Evolutionary conservation across 2,797 vertebrate genomes (phyloP).

Genomic region (Jordanella pulchra): DNA sequence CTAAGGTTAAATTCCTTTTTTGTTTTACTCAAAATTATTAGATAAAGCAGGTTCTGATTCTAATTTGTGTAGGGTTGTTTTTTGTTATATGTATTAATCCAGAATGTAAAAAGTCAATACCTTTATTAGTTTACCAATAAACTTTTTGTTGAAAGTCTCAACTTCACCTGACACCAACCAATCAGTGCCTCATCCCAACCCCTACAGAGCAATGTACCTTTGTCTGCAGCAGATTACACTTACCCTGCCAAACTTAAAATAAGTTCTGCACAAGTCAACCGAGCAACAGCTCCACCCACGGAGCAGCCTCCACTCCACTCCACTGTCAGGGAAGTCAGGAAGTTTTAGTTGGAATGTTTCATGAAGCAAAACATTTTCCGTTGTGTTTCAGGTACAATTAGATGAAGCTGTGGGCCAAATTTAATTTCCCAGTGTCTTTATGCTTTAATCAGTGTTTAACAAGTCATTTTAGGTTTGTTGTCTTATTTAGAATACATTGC

Average conservation of each 20-base stretch:
- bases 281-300: constrained; percentile 20
- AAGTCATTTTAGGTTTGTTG: constrained; percentile 20
- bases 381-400: constrained; percentile 7
- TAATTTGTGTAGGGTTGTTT: too few relatives aligned
- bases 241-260: constrained; percentile 43
- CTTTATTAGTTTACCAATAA: background rate
- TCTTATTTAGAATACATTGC: constrained; percentile 20
- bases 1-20: too few relatives aligned
- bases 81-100: too few relatives aligned
- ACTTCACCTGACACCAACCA: constrained; percentile 24
- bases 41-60: too few relatives aligned
- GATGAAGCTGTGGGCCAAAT: constrained; percentile 10
- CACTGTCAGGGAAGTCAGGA: constrained; percentile 23
- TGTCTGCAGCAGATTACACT: constrained; percentile 57
- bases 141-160: constrained; percentile 21
- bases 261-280: constrained; percentile 57
- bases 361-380: background rate
- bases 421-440: constrained; percentile 22
- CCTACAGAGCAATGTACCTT: constrained; percentile 50
- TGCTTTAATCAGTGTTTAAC: constrained; percentile 27
- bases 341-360: constrained; percentile 7
- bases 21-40: too few relatives aligned
- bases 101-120: too few relatives aligned
- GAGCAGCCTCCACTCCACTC: constrained; percentile 22
- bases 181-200: constrained; percentile 55